Evolutionary conservation across 2,113 vertebrate genomes (phyloP), one percentile per base, ranked within the genome.

Genomic region (Hemibagrus wyckioides): DNA sequence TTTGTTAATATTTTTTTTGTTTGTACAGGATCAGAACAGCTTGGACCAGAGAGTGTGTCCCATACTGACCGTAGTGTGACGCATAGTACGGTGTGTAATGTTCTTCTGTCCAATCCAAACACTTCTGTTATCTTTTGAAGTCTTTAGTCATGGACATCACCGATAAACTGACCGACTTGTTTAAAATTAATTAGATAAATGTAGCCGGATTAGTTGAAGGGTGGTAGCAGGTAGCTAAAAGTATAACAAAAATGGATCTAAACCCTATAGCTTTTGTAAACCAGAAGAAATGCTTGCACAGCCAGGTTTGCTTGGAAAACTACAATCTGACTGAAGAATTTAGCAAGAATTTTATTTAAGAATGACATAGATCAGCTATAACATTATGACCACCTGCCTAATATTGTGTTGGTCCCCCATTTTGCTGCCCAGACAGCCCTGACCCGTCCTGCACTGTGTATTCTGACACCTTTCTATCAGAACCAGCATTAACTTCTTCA

Each of bases 1-100:
- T 33, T 76, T 59, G 28, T 39, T 80, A 23, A 28, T 80, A 15
- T 6, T 67, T 41, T 73, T 41, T 85, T 82, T 80, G 88, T 88
- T 21, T 90, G 6, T 73, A 6, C 88, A 93, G 93, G 44, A 69
- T 90, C 82, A 30, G 90, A 91, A 87, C 84, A 54, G 65, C 67
- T 76, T 13, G n/a, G 39, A 44, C 30, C 89, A 67, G 80, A 93
- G 83, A 39, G 10, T 0, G 39, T 67, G 14, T 83, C 92, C 44
- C 33, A 57, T 63, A 30, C 59, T 0, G 85, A 92, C 28, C 75
- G 7, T 41, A 90, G 67, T 85, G 88, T 19, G 76, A 79, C 80
- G 0, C 73, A 50, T 56, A 90, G 52, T n/a, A 85, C 90, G 94
- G 95, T 95, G 86, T 93, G 92, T 88, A 56, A 10, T n/a, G 14